These are phyloP conservation scores for Lamprologus speciosus DNA, from an alignment of 2,113 vertebrate genomes.

Conservation along the genomic window DNA sequence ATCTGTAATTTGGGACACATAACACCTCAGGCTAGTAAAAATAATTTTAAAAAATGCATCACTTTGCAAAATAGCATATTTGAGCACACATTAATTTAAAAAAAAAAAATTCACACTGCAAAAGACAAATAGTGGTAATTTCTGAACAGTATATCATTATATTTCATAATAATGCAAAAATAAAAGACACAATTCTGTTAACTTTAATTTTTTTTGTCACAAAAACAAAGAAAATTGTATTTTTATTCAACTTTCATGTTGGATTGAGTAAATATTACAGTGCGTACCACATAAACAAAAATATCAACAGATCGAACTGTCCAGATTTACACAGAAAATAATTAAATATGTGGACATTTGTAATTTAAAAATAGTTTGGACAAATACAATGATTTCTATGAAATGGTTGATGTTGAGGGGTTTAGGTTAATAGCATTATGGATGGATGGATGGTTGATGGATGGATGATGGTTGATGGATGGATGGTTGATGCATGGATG, in stretches of 20 bases:
- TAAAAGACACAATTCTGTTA: background rate
- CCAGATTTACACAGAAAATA: background rate
- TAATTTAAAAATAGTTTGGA: background rate
- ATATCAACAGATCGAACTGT: background rate
- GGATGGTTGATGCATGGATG: no score
- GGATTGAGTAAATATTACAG: background rate
- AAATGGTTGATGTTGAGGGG: no score
- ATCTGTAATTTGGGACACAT: background rate
- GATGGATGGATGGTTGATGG: rapidly evolving
- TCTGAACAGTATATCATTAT: background rate
- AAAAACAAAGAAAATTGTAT: background rate
- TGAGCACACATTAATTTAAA: rapidly evolving
- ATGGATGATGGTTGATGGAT: no score
- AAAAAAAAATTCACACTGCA: background rate
- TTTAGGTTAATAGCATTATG: no score
- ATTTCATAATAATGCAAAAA: background rate
- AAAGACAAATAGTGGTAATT: background rate
- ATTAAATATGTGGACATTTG: background rate
- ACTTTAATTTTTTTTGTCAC: background rate
- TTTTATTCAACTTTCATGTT: background rate
- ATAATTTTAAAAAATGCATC: background rate
- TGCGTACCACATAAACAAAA: background rate
- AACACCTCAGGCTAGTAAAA: background rate
- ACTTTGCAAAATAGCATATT: background rate
- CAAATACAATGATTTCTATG: no score